Conservation (phyloP, 2,888 invertebrate species). For the Hesperia comma region DNA sequence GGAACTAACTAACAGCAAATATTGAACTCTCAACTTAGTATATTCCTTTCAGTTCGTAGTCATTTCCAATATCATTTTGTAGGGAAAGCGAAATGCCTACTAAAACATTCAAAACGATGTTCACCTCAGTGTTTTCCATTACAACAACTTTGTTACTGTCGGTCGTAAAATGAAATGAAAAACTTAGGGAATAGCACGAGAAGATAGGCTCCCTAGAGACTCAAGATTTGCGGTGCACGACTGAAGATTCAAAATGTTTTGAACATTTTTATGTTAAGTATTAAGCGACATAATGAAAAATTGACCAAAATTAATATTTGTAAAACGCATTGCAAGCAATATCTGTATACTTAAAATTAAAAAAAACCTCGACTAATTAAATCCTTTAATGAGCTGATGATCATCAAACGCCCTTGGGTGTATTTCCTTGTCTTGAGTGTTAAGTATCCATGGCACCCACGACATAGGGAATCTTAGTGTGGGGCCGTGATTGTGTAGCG, state of each 20-base stretch:
- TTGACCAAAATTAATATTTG: no score
- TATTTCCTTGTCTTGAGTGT: no score
- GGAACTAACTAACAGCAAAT: constrained; percentile 21
- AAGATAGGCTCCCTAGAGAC: background rate
- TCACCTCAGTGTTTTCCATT: constrained; percentile 12
- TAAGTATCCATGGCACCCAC: no score
- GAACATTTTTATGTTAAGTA: no score
- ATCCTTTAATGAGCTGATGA: no score
- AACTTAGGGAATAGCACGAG: constrained; percentile 6
- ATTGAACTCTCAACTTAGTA: constrained; percentile 21
- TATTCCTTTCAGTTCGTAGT: constrained; percentile 38
- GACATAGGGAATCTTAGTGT: no score
- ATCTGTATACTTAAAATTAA: no score
- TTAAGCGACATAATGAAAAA: no score
- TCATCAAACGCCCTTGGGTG: no score
- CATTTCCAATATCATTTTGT: constrained; percentile 11
- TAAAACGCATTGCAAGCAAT: no score
- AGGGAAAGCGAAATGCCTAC: background rate
- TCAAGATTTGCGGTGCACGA: background rate
- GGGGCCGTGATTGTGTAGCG: no score
- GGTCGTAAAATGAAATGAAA: constrained; percentile 20
- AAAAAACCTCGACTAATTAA: no score
- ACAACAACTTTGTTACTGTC: constrained; percentile 14
- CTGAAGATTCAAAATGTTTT: background rate
- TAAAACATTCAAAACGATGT: constrained; percentile 16